phyloP scores from a whole-genome alignment of 2,888 invertebrate genomes.

The Pandemis cinnamomeana region DNA sequence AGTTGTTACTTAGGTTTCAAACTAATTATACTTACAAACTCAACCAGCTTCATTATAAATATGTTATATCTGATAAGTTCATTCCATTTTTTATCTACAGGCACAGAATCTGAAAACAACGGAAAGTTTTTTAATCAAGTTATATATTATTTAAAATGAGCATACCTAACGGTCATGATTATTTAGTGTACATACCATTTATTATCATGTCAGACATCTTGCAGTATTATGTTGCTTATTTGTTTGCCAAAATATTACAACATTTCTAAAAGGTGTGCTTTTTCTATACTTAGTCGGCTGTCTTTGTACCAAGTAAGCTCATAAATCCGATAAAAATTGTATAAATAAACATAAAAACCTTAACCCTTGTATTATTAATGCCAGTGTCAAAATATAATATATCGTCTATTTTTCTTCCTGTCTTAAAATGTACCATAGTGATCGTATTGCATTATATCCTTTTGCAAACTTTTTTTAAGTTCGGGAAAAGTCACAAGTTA shows the following conservation, averaged over 20 bases:
- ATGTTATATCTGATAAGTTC: slow-evolving; percentile 78
- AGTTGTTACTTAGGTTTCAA: neutral
- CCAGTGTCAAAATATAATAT: neutral
- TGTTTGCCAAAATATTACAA: neutral
- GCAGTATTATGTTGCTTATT: slow-evolving; percentile 17
- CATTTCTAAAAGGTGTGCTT: neutral
- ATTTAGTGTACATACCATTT: slow-evolving; percentile 62
- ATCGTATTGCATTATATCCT: neutral
- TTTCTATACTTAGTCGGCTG: neutral
- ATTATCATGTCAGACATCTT: slow-evolving; percentile 80
- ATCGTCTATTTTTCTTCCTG: neutral
- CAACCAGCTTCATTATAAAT: slow-evolving; percentile 79
- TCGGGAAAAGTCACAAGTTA: neutral
- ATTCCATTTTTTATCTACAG: slow-evolving; percentile 78
- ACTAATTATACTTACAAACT: slow-evolving; percentile 73
- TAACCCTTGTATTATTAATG: neutral
- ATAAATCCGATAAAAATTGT: neutral
- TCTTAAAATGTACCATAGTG: neutral
- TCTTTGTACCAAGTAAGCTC: neutral
- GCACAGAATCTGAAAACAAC: slow-evolving; percentile 71
- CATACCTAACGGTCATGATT: neutral
- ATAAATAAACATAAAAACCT: slow-evolving; percentile 6
- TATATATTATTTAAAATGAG: neutral
- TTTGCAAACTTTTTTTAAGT: neutral
- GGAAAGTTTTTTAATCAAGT: slow-evolving; percentile 1